Conservation (phyloP, 2,113 vertebrate genomes). For the Erythrocercus mccallii region DNA sequence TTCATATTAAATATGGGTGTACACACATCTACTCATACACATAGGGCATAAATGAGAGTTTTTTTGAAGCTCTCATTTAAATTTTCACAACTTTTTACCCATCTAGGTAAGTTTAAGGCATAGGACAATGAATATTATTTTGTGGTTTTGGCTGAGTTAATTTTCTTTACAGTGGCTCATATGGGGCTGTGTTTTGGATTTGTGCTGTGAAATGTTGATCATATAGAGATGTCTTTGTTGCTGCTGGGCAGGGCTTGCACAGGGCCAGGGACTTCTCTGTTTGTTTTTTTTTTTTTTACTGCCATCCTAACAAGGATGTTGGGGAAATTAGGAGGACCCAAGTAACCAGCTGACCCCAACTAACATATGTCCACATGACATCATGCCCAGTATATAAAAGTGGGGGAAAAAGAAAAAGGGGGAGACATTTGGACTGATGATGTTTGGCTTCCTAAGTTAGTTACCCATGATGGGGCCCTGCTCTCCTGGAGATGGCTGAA, state of each 20-base stretch:
- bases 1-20: not conserved
- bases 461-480: fast-evolving
- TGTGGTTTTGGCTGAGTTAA: not conserved
- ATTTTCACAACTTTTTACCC: not conserved
- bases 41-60: too few relatives aligned
- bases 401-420: not conserved
- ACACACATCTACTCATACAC: not conserved
- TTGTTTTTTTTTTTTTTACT: too few relatives aligned
- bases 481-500: not conserved
- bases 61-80: not conserved
- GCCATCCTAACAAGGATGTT: not conserved
- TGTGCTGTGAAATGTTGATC: not conserved
- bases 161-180: not conserved
- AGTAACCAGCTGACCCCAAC: not conserved
- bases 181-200: not conserved
- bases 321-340: not conserved
- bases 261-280: not conserved
- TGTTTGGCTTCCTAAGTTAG: not conserved
- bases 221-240: not conserved
- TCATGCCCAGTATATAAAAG: not conserved
- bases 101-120: not conserved
- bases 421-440: not conserved
- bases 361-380: too few relatives aligned
- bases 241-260: not conserved
- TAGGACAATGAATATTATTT: not conserved